A percentile compares a stretch with the other conserved stretches of the same genome.
Evolutionary conservation across 1,140 invertebrate genomes (phyloP).

Genomic region (Lordiphosa clarofinis): DNA sequence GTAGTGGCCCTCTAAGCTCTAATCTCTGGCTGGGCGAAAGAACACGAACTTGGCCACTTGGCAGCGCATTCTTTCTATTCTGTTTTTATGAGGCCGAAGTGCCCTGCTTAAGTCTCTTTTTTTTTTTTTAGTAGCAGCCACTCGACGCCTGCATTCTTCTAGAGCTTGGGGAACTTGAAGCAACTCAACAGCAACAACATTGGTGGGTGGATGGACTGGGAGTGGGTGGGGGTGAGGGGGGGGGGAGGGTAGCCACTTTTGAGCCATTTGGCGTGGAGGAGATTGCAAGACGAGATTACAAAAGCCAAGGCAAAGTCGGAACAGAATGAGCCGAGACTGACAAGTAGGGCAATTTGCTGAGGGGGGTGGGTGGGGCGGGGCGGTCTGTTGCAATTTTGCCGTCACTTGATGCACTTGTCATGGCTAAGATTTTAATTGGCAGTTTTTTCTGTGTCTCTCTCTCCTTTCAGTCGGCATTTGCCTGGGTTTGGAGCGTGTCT

Average conservation of each 20-base stretch:
- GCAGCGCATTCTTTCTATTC: conserved; percentile 65
- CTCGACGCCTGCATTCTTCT: conserved; percentile 65
- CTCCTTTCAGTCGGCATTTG: too few species aligned
- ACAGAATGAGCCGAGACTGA: conserved; percentile 34
- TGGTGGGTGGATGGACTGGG: conserved; percentile 6
- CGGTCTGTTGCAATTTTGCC: conserved; percentile 16
- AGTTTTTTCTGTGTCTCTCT: conserved; percentile 38
- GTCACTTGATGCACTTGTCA: conserved; percentile 59
- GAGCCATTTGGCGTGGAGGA: conserved; percentile 56
- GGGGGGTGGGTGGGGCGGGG: conserved; percentile 6
- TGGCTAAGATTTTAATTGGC: conserved; percentile 75
- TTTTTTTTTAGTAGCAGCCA: conserved; percentile 36
- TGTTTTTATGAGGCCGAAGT: conserved; percentile 65
- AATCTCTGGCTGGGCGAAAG: conserved; percentile 43
- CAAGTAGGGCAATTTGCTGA: conserved; percentile 63
- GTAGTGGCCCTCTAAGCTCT: conserved; percentile 49
- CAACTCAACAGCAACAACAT: conserved; percentile 25
- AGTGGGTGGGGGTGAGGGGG: too few species aligned
- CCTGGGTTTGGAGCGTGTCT: conserved; percentile 47
- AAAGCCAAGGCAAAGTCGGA: conserved; percentile 37
- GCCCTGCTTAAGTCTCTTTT: conserved; percentile 63
- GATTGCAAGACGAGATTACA: conserved; percentile 65
- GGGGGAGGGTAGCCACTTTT: conserved; percentile 48
- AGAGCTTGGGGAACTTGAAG: conserved; percentile 25
- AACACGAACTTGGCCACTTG: conserved; percentile 73